Percentiles rank a stretch among this genome's conserved stretches.
phyloP scores from a whole-genome alignment of 2,797 vertebrate species.

The Xerus rutilus region DNA sequence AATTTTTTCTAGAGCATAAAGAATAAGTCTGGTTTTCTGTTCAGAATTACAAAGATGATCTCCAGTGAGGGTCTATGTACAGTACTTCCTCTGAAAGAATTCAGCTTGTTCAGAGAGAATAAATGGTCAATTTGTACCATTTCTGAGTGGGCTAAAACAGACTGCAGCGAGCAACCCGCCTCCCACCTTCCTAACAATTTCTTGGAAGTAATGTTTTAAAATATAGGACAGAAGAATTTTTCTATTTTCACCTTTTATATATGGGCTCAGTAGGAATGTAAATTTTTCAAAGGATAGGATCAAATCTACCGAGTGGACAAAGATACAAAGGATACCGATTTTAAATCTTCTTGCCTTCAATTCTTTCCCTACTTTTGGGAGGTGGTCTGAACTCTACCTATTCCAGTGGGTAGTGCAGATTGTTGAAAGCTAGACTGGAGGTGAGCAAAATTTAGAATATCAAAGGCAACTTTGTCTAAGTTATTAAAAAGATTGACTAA shows the following conservation, averaged over 20 bases:
- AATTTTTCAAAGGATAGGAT: constrained; percentile 10
- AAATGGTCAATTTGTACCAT: not conserved
- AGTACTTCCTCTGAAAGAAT: constrained; percentile 3
- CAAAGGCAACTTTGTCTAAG: not conserved
- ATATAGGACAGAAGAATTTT: not conserved
- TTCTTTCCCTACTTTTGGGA: not conserved
- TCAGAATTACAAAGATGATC: not conserved
- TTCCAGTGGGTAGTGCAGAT: not conserved
- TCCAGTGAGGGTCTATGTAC: not conserved
- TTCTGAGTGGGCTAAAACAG: not conserved
- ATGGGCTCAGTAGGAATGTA: not conserved
- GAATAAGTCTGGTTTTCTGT: not conserved
- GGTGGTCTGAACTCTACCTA: not conserved
- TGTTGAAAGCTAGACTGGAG: not conserved
- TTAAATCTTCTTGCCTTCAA: not conserved
- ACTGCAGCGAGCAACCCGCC: not conserved
- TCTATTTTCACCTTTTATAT: constrained; percentile 11
- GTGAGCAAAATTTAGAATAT: not conserved
- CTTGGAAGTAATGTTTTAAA: constrained; percentile 30
- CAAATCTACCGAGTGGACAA: not conserved
- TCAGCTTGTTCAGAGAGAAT: not conserved
- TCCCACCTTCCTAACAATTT: not conserved
- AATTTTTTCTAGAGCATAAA: constrained; percentile 42
- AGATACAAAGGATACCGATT: not conserved
- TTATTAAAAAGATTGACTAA: not conserved